phyloP scores from a whole-genome alignment of 2,797 vertebrate genomes.

The Pelodytes ibericus region DNA sequence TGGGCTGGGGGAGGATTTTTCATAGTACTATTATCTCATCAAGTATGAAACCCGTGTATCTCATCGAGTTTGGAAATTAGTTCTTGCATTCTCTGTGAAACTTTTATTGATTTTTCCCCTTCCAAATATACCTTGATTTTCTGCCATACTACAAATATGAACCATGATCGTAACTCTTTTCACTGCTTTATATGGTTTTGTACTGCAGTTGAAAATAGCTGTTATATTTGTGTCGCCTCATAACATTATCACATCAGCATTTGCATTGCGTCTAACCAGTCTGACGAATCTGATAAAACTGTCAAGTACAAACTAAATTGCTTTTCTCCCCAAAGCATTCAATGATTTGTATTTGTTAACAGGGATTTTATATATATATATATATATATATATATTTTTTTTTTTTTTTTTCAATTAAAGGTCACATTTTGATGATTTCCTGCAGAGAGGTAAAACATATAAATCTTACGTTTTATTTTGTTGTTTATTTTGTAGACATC shows the following conservation, averaged over 20 bases:
- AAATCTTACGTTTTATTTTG: not conserved
- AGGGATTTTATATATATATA: too few species aligned
- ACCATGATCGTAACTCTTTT: not conserved
- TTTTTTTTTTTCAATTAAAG: slow-evolving; percentile 39
- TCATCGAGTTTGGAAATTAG: too few species aligned
- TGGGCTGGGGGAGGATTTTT: too few species aligned
- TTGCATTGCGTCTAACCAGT: slow-evolving; percentile 28
- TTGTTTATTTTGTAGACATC: too few species aligned
- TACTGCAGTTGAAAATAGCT: not conserved
- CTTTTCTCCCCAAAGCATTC: slow-evolving; percentile 19
- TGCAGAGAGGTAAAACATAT: slow-evolving; percentile 28
- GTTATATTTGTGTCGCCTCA: not conserved
- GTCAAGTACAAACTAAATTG: slow-evolving; percentile 30
- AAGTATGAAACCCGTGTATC: too few species aligned
- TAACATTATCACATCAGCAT: slow-evolving; percentile 42
- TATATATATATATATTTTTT: too few species aligned
- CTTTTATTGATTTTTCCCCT: not conserved
- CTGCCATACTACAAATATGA: slow-evolving; percentile 1
- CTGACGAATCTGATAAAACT: slow-evolving; percentile 45
- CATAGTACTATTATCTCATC: too few species aligned
- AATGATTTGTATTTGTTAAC: slow-evolving; percentile 39
- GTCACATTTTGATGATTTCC: slow-evolving; percentile 29
- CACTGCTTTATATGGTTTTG: slow-evolving; percentile 14
- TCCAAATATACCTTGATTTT: not conserved
- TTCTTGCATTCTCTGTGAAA: not conserved